A percentile compares a stretch with the other conserved stretches of the same genome.
phyloP scores from a whole-genome alignment of 2,797 vertebrate species.

The Corythornis leucogaster region DNA sequence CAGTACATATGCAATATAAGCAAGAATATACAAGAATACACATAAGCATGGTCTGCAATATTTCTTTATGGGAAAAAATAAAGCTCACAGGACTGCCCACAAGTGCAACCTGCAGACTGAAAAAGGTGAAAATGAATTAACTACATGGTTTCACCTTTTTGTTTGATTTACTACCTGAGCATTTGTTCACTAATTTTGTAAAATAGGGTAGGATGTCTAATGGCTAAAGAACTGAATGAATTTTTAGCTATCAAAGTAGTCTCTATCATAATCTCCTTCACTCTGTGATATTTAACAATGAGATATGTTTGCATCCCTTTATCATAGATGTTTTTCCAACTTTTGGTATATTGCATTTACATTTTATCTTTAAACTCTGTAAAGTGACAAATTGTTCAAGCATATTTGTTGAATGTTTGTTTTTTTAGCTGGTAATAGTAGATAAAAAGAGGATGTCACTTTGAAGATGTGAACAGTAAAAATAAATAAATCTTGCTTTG shows the following conservation, averaged over 20 bases:
- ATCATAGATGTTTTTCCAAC: neutral
- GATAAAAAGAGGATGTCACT: neutral
- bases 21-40: neutral
- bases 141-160: neutral
- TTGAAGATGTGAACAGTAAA: conserved; percentile 41
- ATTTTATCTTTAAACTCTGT: conserved; percentile 12
- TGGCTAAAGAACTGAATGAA: neutral
- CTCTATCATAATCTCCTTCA: neutral
- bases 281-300: neutral
- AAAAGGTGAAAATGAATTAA: neutral
- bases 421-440: neutral
- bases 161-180: neutral
- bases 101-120: neutral
- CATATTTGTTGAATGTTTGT: conserved; percentile 5
- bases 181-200: neutral
- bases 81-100: neutral
- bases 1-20: neutral
- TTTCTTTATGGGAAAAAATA: neutral
- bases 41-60: neutral
- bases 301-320: neutral
- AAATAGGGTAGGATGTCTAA: neutral
- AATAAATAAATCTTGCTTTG: neutral
- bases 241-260: neutral
- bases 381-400: conserved; percentile 6
- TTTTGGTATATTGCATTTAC: neutral